A percentile compares a stretch with the other conserved stretches of the same genome.
These are phyloP conservation scores for Patella ulyssiponensis DNA, from an alignment of 2,888 invertebrate species.

Conservation along the genomic window DNA sequence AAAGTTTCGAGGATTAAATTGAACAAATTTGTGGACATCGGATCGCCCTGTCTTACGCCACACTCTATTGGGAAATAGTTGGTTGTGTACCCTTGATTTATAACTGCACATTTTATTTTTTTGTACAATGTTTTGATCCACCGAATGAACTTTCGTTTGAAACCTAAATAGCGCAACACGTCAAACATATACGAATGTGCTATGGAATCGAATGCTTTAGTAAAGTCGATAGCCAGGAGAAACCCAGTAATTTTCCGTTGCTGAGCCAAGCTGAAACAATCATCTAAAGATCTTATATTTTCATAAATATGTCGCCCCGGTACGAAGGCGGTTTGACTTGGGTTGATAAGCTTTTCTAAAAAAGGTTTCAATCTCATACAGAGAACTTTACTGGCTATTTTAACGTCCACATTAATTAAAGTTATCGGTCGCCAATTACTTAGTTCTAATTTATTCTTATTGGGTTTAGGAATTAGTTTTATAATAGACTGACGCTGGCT, in stretches of 20 bases:
- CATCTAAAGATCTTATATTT: too few species aligned
- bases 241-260: background rate
- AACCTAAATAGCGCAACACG: background rate
- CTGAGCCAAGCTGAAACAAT: background rate
- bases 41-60: background rate
- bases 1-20: background rate
- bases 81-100: slow-evolving; percentile 1
- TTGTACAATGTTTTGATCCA: slow-evolving; percentile 1
- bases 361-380: too few species aligned
- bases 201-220: slow-evolving; percentile 2
- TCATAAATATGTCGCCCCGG: too few species aligned
- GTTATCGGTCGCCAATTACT: too few species aligned
- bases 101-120: background rate
- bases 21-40: background rate
- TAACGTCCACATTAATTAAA: too few species aligned
- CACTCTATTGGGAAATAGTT: slow-evolving; percentile 7
- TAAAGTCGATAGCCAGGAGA: background rate
- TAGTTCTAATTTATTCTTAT: too few species aligned
- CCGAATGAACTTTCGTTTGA: background rate
- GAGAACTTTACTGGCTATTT: too few species aligned
- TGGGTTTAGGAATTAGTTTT: too few species aligned
- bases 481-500: too few species aligned
- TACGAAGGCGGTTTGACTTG: too few species aligned
- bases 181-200: background rate
- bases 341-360: too few species aligned